Conservation (phyloP, 2,797 vertebrate genomes). For the Centroberyx gerrardi region DNA sequence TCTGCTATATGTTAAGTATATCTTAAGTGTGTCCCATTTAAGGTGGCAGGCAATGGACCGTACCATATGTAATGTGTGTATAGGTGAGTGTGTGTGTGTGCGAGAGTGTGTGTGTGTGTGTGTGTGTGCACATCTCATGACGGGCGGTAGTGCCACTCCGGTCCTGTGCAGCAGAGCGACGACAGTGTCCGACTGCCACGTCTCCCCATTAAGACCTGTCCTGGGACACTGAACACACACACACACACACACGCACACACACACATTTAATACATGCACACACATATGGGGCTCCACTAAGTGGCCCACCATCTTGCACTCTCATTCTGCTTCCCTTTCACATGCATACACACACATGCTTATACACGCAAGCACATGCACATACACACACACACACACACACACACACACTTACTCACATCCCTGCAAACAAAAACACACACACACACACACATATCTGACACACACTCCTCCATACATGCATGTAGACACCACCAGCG, state of each 20-base stretch:
- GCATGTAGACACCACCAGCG: conserved; percentile 30
- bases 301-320: conserved; percentile 68
- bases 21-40: conserved; percentile 28
- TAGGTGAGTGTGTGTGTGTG: conserved; percentile 7
- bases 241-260: conserved; percentile 31
- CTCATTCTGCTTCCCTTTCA: conserved; percentile 41
- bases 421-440: background rate
- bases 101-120: conserved; percentile 29
- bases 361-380: background rate
- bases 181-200: conserved; percentile 34
- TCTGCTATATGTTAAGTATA: conserved; percentile 16
- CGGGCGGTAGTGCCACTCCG: conserved; percentile 34
- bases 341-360: conserved; percentile 15
- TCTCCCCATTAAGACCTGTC: conserved; percentile 66
- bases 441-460: conserved; percentile 27
- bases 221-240: conserved; percentile 44
- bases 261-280: conserved; percentile 18
- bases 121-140: conserved; percentile 15
- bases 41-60: conserved; percentile 15
- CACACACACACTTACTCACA: conserved; percentile 24
- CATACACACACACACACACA: conserved; percentile 26
- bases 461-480: conserved; percentile 21
- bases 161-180: conserved; percentile 17
- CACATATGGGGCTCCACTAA: conserved; percentile 58
- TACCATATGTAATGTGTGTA: conserved; percentile 34